phyloP scores from a whole-genome alignment of 2,797 vertebrate species.

The Smutsia temminckii region DNA sequence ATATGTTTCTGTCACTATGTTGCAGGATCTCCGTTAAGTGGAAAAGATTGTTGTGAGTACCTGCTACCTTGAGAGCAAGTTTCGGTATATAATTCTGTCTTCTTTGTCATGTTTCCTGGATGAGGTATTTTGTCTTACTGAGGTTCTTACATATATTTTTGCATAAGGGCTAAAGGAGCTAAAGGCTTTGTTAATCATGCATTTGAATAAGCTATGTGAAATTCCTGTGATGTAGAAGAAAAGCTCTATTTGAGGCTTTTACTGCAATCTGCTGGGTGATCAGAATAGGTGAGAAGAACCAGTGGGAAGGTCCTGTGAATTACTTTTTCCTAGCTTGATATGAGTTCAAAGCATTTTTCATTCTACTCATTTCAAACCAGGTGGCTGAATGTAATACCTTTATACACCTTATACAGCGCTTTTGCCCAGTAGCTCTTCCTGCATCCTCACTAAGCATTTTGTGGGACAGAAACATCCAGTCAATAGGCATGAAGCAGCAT shows the following conservation, averaged over 20 bases:
- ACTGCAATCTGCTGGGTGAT: background rate
- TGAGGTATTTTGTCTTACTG: conserved; percentile 36
- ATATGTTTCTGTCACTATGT: conserved; percentile 3
- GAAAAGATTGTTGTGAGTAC: conserved; percentile 39
- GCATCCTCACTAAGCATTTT: conserved; percentile 36
- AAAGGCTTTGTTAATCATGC: conserved; percentile 39
- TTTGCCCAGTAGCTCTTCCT: conserved; percentile 3
- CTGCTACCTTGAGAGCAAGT: background rate
- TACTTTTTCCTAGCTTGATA: conserved; percentile 28
- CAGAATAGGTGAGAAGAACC: background rate
- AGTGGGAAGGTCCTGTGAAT: background rate
- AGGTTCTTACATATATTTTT: conserved; percentile 35
- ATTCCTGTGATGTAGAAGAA: conserved; percentile 43
- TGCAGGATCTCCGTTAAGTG: conserved; percentile 34
- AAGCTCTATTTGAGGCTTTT: conserved; percentile 51
- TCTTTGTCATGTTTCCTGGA: conserved; percentile 34
- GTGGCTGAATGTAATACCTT: conserved; percentile 7
- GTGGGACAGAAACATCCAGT: background rate
- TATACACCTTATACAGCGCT: background rate
- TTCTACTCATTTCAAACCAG: background rate
- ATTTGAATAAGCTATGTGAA: conserved; percentile 10
- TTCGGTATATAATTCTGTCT: conserved; percentile 27
- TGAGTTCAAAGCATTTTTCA: conserved; percentile 48
- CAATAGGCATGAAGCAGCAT: conserved; percentile 19
- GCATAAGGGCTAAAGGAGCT: conserved; percentile 7